Percentiles rank a stretch among this genome's conserved stretches.
These are phyloP conservation scores for Hypanus sabinus DNA, from an alignment of 2,113 vertebrate species.

Conservation along the genomic window DNA sequence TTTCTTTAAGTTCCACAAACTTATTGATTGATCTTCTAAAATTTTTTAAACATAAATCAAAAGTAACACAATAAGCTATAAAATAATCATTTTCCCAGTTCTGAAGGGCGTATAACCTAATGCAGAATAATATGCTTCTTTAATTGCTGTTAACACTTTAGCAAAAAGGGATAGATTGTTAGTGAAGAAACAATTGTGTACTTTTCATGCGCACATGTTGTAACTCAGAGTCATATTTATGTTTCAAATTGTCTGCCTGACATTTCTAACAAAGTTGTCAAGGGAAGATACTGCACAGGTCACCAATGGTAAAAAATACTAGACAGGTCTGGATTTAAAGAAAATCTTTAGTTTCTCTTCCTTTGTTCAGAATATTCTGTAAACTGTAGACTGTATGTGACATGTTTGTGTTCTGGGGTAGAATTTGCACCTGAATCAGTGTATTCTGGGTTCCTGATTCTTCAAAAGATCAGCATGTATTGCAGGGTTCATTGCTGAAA, in stretches of 20 bases:
- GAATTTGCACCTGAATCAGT: not conserved
- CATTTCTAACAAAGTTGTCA: not conserved
- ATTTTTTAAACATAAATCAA: not conserved
- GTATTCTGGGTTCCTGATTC: not conserved
- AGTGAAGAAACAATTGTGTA: not conserved
- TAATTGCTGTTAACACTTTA: not conserved
- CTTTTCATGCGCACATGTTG: too few relatives aligned
- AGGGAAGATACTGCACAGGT: not conserved
- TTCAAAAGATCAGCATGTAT: not conserved
- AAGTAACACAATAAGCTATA: not conserved
- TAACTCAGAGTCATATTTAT: not conserved
- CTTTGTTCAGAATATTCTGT: not conserved
- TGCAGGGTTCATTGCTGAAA: not conserved
- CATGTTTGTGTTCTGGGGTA: not conserved
- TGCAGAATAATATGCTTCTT: not conserved
- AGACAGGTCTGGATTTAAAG: not conserved
- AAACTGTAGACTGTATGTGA: not conserved
- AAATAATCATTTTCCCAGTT: not conserved
- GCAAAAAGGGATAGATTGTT: not conserved
- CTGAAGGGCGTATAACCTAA: not conserved
- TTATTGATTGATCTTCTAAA: not conserved
- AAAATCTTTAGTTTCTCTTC: not conserved
- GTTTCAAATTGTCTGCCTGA: not conserved
- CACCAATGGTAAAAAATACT: not conserved
- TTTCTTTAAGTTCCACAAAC: not conserved